Base-by-base conservation (phyloP, 2,113 vertebrate species). In the Vulpes lagopus region DNA sequence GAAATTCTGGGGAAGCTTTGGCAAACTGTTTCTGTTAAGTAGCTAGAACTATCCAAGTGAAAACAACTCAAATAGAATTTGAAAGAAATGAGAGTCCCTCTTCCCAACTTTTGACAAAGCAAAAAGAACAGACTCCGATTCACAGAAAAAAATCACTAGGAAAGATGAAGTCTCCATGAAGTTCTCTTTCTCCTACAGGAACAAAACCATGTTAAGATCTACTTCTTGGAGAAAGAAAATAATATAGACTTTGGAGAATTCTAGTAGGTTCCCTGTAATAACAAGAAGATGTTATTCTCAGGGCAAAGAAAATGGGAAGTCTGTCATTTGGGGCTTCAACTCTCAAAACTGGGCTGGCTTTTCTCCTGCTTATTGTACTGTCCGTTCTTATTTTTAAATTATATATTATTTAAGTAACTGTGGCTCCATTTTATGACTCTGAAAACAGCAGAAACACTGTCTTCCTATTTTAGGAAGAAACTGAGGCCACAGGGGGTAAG, bases 301-400 rank as follows among this genome's bases (percentile, higher is more conserved):
- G 35, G 23, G 43, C 64, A 97, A 93, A 91, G 59, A 96, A 67
- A 89, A 81, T n/a, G n/a, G 60, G 51, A 96, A 93, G 55, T 90
- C n/a, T 87, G 22, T 96, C 14, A 19, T 91, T 97, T 94, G 76
- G 69, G 22, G 8, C 49, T 76, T 89, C 22, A 80, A 1, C 17
- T 95, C 27, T 55, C 67, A 85, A 67, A 79, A 92, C 16, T 82
- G 38, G 55, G 38, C 55, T 32, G 17, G 5, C 12, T 78, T 95
- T 74, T 23, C n/a, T 85, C 38, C 10, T 93, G 23, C 10, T 35
- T 23, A 74, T 8, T 73, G 11, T 79, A 71, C 35, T 80, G 11
- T 73, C 9, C 35, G 53, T 93, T 95, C 30, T 69, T 59, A 30
- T 86, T 84, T 79, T 16, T 76, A 82, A 93, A 60, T 78, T 69